A percentile compares a stretch with the other conserved stretches of the same genome.
Evolutionary conservation across 1,140 invertebrate species (phyloP).

Genomic region (Dendrolimus punctatus): DNA sequence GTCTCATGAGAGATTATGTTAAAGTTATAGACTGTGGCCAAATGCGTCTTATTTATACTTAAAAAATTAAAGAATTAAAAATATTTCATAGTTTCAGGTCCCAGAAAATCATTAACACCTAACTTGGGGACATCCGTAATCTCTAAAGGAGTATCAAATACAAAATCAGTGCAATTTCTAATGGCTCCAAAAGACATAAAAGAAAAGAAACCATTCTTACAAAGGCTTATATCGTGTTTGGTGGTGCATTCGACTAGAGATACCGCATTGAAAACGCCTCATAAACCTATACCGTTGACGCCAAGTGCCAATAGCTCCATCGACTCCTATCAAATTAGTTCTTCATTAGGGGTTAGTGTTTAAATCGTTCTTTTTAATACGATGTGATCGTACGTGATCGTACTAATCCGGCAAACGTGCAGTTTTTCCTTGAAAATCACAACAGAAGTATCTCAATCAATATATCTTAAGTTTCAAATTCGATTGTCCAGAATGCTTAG

Average conservation of each 20-base stretch:
- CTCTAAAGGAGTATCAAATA: constrained; percentile 21
- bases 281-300: constrained; percentile 5
- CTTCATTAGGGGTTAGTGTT: constrained; percentile 47
- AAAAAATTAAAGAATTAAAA: no score
- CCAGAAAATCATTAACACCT: constrained; percentile 35
- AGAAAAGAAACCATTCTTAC: constrained; percentile 38
- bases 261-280: constrained; percentile 22
- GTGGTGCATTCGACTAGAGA: constrained; percentile 31
- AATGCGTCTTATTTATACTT: no score
- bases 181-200: constrained; percentile 18
- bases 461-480: no score
- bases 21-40: no score
- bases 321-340: constrained; percentile 50
- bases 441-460: no score
- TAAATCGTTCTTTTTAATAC: no score
- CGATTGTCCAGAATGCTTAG: no score
- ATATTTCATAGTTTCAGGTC: constrained; percentile 22
- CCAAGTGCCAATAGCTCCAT: constrained; percentile 30
- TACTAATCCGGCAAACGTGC: no score
- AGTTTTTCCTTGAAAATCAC: no score
- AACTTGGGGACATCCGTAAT: constrained; percentile 46
- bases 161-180: constrained; percentile 14
- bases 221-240: constrained; percentile 44
- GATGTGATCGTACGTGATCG: no score
- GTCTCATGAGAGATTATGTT: no score